A percentile compares a stretch with the other conserved stretches of the same genome.
Conservation (phyloP, 2,888 invertebrate species). For the Dastarcus helophoroides region DNA sequence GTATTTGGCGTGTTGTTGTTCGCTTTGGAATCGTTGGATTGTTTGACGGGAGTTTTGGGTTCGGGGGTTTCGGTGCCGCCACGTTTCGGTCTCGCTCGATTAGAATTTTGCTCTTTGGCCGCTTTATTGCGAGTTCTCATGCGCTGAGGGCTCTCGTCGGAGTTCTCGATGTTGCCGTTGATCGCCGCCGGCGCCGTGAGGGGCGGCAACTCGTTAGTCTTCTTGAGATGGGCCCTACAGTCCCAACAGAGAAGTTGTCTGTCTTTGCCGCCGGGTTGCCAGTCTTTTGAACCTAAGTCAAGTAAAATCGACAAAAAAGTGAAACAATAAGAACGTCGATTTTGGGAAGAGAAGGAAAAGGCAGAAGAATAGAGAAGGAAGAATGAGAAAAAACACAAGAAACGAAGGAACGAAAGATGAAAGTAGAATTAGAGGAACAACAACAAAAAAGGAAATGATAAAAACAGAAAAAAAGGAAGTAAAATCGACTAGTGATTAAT, state of each 20-base stretch:
- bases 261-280: constrained; percentile 64
- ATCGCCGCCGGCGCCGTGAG: constrained; percentile 36
- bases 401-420: background rate
- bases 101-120: constrained; percentile 57
- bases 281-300: constrained; percentile 55
- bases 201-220: constrained; percentile 61
- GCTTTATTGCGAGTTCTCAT: constrained; percentile 79
- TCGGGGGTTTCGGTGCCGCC: constrained; percentile 37
- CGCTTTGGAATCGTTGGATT: constrained; percentile 19
- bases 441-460: background rate
- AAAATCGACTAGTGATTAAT: constrained; percentile 12
- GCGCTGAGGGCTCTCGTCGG: constrained; percentile 75
- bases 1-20: constrained; percentile 19
- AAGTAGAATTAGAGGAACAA: background rate
- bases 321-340: constrained; percentile 6
- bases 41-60: constrained; percentile 43
- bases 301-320: too few species aligned
- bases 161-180: constrained; percentile 40
- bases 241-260: constrained; percentile 59
- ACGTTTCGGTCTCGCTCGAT: constrained; percentile 44
- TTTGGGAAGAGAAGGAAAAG: constrained; percentile 5
- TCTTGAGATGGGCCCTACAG: constrained; percentile 64
- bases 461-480: background rate
- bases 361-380: constrained; percentile 3
- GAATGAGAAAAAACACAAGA: constrained; percentile 3